A percentile compares a stretch with the other conserved stretches of the same genome.
phyloP scores from a whole-genome alignment of 2,113 vertebrate genomes.

The Pelecanoides urinatrix region DNA sequence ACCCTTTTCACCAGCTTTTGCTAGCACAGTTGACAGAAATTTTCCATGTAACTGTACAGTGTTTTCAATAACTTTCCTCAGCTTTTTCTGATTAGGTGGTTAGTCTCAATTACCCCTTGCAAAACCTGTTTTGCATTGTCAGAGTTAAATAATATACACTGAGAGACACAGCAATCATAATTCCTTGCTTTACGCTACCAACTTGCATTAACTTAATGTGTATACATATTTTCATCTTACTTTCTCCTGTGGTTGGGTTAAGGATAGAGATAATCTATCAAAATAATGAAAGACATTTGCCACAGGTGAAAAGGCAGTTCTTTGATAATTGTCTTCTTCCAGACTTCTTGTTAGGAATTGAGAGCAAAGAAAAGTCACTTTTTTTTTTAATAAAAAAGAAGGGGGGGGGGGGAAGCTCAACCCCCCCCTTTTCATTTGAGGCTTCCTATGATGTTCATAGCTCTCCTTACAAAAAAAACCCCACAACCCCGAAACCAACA shows the following conservation, averaged over 20 bases:
- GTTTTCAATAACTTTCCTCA: neutral
- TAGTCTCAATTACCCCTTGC: neutral
- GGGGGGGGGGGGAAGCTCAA: fast-evolving
- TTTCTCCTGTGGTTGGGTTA: neutral
- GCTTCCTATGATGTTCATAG: neutral
- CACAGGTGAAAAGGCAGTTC: neutral
- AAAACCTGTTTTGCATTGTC: neutral
- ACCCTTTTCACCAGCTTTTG: neutral
- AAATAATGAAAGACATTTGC: neutral
- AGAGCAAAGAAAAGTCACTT: neutral
- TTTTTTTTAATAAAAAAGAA: neutral
- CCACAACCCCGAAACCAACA: fast-evolving
- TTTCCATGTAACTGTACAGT: neutral
- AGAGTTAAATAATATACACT: neutral
- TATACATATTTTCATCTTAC: neutral
- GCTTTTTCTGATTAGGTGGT: neutral
- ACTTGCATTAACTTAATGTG: neutral
- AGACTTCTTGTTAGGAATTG: neutral
- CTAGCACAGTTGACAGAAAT: neutral
- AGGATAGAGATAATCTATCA: neutral
- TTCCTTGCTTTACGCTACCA: neutral
- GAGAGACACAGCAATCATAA: neutral
- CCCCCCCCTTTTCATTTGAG: neutral
- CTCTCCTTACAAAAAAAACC: neutral
- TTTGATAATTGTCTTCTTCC: neutral